Evolutionary conservation across 64 coral and sea anemone genomes (phyloP).

Genomic region (Actinia equina): DNA sequence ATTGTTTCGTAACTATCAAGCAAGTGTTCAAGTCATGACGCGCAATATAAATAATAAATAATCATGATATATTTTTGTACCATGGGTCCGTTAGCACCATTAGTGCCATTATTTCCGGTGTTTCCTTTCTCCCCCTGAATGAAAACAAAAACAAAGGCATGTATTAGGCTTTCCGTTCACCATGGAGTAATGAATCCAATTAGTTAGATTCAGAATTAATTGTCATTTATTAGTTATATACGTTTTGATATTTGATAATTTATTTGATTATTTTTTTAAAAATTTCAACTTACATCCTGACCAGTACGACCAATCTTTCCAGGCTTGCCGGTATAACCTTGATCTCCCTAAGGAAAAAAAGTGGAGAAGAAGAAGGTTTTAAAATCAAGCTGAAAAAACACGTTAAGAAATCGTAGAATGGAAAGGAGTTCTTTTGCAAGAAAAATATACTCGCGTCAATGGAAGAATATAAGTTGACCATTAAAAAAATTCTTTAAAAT

Average conservation of each 20-base stretch:
- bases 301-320: constrained; percentile 1
- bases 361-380: background rate
- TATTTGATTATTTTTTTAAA: no score
- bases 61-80: background rate
- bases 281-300: background rate
- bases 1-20: no score
- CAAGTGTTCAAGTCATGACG: no score
- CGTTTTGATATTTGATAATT: no score
- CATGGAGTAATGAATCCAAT: no score
- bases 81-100: constrained; percentile 19
- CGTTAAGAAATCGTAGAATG: no score
- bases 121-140: constrained; percentile 32
- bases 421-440: no score
- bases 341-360: constrained; percentile 38
- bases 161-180: no score
- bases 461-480: background rate
- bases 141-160: background rate
- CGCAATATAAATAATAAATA: no score
- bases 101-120: constrained; percentile 21
- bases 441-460: background rate
- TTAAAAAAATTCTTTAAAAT: no score
- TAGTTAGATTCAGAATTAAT: no score
- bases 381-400: background rate
- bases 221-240: no score
- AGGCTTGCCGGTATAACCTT: constrained; percentile 52